Percentiles rank a stretch among this genome's conserved stretches.
Conservation (phyloP, 2,113 vertebrate genomes). For the Xenopus laevis region DNA sequence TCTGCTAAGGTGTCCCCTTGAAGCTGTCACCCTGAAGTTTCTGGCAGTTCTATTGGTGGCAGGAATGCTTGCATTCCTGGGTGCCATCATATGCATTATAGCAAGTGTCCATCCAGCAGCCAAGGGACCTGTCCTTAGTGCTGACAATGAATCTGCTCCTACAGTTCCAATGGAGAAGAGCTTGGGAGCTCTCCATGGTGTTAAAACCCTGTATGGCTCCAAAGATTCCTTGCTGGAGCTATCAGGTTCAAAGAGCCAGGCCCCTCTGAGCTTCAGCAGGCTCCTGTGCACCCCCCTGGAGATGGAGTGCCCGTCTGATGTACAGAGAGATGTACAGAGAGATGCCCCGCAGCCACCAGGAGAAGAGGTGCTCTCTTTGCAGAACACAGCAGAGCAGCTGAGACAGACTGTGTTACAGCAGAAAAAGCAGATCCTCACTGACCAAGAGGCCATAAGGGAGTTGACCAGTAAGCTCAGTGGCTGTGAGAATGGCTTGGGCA, state of each 20-base stretch:
- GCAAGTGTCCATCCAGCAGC: slow-evolving; percentile 87
- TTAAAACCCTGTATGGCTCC: slow-evolving; percentile 61
- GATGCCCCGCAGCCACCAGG: slow-evolving; percentile 33
- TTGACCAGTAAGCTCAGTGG: slow-evolving; percentile 84
- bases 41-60: slow-evolving; percentile 91
- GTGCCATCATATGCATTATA: slow-evolving; percentile 96
- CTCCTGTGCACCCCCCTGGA: slow-evolving; percentile 87
- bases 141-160: slow-evolving; percentile 69
- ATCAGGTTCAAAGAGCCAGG: slow-evolving; percentile 55
- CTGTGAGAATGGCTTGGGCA: slow-evolving; percentile 77
- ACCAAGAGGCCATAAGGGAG: slow-evolving; percentile 84
- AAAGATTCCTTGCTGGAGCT: slow-evolving; percentile 39
- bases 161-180: slow-evolving; percentile 59
- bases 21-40: slow-evolving; percentile 95
- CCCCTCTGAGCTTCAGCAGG: slow-evolving; percentile 69
- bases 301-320: slow-evolving; percentile 72
- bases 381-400: slow-evolving; percentile 83
- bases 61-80: slow-evolving; percentile 97
- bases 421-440: slow-evolving; percentile 81
- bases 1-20: slow-evolving; percentile 51
- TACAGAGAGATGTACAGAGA: slow-evolving; percentile 43
- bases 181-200: slow-evolving; percentile 75
- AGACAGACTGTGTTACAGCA: slow-evolving; percentile 87
- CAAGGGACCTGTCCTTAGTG: slow-evolving; percentile 64
- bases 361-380: slow-evolving; percentile 80